These are phyloP conservation scores for Aleiodes leptofemur DNA, from an alignment of 2,888 invertebrate genomes.

Conservation along the genomic window DNA sequence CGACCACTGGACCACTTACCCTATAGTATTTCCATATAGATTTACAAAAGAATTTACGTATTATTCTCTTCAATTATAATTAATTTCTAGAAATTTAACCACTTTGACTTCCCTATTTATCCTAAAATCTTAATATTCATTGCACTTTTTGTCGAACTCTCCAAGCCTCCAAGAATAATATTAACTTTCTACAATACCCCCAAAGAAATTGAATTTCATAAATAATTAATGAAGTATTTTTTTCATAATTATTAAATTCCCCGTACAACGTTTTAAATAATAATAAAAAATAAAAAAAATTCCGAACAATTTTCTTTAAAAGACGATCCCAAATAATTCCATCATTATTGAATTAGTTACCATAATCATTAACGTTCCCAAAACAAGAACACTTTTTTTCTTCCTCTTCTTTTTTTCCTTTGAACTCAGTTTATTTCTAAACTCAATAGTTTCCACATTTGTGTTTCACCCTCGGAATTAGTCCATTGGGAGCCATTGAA, in stretches of 20 bases:
- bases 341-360: background rate
- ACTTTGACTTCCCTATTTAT: background rate
- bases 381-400: slow-evolving; percentile 39
- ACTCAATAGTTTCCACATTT: slow-evolving; percentile 27
- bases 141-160: no score
- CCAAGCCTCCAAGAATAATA: no score
- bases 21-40: no score
- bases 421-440: background rate
- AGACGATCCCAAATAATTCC: slow-evolving; percentile 15
- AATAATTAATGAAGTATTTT: no score
- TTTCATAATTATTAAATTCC: background rate
- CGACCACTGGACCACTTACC: no score
- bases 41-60: no score
- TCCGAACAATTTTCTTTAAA: background rate
- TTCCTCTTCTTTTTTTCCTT: slow-evolving; percentile 26
- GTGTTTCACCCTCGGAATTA: slow-evolving; percentile 18
- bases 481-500: slow-evolving; percentile 14
- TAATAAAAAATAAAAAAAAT: no score
- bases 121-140: no score
- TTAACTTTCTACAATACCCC: background rate
- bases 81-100: background rate
- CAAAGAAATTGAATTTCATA: no score
- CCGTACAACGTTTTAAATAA: no score
- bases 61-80: no score
- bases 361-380: background rate